A percentile compares a stretch with the other conserved stretches of the same genome.
phyloP scores from a whole-genome alignment of 2,888 invertebrate species.

The Nemotelus nigrinus region DNA sequence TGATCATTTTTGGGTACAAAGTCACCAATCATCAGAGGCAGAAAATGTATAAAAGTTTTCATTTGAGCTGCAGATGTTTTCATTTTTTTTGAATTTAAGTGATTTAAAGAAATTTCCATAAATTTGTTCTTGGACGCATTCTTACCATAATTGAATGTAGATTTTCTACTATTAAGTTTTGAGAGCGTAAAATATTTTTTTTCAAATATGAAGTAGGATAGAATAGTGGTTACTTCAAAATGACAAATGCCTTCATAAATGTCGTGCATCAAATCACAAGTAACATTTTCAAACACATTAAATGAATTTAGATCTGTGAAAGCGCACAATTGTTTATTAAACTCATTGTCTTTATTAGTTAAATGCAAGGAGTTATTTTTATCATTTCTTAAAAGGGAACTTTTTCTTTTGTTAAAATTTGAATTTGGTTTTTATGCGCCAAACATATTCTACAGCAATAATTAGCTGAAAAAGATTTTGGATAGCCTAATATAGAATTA shows the following conservation, averaged over 20 bases:
- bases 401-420: not conserved
- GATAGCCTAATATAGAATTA: constrained; percentile 51
- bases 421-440: not conserved
- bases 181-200: not conserved
- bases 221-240: not conserved
- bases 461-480: constrained; percentile 23
- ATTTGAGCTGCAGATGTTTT: not conserved
- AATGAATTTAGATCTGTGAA: not conserved
- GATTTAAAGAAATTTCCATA: not conserved
- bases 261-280: constrained; percentile 14
- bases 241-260: constrained; percentile 18
- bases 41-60: not conserved
- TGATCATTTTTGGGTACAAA: not conserved
- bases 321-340: not conserved
- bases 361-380: not conserved
- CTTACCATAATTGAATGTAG: too few relatives aligned
- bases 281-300: constrained; percentile 3
- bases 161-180: not conserved
- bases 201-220: not conserved
- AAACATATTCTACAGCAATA: not conserved
- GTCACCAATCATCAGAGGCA: not conserved
- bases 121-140: too few relatives aligned
- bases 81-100: not conserved
- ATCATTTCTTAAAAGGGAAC: not conserved
- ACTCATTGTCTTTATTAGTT: not conserved